Evolutionary conservation across 2,797 vertebrate genomes (phyloP).

Genomic region (Hapalemur alaotrensis): DNA sequence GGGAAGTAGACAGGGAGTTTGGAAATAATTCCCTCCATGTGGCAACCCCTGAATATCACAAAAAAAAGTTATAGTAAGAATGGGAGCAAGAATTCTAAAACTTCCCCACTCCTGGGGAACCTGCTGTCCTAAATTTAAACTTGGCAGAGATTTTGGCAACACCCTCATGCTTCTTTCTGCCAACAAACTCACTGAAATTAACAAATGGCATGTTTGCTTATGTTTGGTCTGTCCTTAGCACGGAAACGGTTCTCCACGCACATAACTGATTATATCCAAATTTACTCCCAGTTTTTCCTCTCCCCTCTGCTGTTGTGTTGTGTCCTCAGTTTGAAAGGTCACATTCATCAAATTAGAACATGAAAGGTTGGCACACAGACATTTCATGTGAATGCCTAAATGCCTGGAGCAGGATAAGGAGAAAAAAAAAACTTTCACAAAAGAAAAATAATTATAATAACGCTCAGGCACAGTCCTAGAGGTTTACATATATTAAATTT

Average conservation of each 20-base stretch:
- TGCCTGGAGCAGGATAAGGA: not conserved
- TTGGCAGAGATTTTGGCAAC: conserved; percentile 3
- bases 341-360: conserved; percentile 24
- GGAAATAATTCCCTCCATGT: not conserved
- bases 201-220: conserved; percentile 20
- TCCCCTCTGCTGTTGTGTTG: not conserved
- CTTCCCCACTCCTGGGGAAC: not conserved
- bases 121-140: conserved; percentile 48
- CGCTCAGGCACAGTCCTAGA: not conserved
- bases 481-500: conserved; percentile 4
- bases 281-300: not conserved
- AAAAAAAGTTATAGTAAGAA: not conserved
- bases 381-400: not conserved
- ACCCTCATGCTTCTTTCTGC: not conserved
- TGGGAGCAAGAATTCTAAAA: not conserved
- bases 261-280: not conserved
- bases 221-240: not conserved
- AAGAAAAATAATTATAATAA: conserved; percentile 42
- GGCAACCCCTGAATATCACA: not conserved
- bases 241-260: not conserved
- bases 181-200: conserved; percentile 34
- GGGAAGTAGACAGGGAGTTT: not conserved
- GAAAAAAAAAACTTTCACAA: not conserved
- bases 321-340: conserved; percentile 45
- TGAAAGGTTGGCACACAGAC: not conserved